Conservation (phyloP, 2,113 vertebrate genomes). For the Hyperoodon ampullatus region DNA sequence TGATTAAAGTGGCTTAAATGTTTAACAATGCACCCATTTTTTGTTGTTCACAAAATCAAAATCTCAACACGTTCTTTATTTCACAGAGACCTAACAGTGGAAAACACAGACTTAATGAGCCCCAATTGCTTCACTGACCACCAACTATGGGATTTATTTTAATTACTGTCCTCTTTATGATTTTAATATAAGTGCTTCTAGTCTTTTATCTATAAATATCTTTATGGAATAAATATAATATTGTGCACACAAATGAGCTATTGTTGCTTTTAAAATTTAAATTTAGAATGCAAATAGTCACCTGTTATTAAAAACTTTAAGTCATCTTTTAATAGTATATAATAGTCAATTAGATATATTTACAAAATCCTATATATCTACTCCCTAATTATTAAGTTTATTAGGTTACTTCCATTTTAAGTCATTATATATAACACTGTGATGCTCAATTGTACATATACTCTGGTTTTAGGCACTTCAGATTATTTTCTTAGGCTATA, state of each 20-base stretch:
- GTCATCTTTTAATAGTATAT: neutral
- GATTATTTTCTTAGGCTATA: slow-evolving; percentile 21
- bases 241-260: neutral
- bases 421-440: neutral
- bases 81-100: neutral
- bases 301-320: slow-evolving; percentile 12
- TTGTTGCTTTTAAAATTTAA: slow-evolving; percentile 28
- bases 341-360: neutral
- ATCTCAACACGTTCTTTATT: neutral
- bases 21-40: neutral
- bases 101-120: neutral
- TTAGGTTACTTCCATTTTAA: slow-evolving; percentile 1
- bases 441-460: neutral
- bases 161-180: neutral
- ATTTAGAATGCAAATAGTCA: neutral
- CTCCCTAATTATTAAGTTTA: neutral
- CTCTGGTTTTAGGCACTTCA: neutral
- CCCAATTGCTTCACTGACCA: neutral
- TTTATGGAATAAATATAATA: neutral
- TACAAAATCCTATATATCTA: neutral
- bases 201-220: neutral
- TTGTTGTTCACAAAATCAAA: neutral
- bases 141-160: neutral
- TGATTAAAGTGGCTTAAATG: neutral
- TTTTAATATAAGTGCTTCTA: neutral